A percentile compares a stretch with the other conserved stretches of the same genome.
phyloP scores from a whole-genome alignment of 2,113 vertebrate species.

The Rhineura floridana region DNA sequence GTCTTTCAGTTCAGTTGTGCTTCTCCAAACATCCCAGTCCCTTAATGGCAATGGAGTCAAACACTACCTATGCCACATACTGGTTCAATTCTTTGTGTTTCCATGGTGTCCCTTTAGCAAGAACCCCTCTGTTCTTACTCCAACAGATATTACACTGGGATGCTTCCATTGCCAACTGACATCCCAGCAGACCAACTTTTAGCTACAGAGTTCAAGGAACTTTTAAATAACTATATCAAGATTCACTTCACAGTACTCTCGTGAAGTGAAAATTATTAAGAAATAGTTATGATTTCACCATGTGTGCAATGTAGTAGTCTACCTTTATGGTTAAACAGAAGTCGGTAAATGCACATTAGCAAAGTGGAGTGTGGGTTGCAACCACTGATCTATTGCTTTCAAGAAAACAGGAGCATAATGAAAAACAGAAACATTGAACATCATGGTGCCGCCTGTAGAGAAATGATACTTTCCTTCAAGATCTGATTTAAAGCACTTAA shows the following conservation, averaged over 20 bases:
- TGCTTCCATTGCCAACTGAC: not conserved
- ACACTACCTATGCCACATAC: not conserved
- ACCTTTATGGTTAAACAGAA: not conserved
- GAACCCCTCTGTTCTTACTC: not conserved
- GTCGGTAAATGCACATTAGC: not conserved
- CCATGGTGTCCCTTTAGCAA: not conserved
- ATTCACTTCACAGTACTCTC: not conserved
- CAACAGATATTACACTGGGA: not conserved
- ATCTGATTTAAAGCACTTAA: not conserved
- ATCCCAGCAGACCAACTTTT: not conserved
- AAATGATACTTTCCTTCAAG: constrained; percentile 6
- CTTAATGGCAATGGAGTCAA: not conserved
- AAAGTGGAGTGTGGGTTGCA: not conserved
- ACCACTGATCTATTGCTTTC: constrained; percentile 5
- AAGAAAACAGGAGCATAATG: not conserved
- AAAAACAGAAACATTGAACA: not conserved
- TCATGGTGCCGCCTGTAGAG: not conserved
- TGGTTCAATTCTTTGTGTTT: not conserved
- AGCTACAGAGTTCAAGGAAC: not conserved
- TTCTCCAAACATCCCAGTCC: not conserved
- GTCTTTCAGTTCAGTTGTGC: not conserved
- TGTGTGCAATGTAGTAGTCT: not conserved
- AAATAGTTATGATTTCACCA: not conserved
- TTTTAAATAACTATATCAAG: not conserved
- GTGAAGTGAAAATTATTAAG: not conserved